These are phyloP conservation scores for Diplosoma virens DNA, from an alignment of 23 tunicate genomes.

Conservation along the genomic window DNA sequence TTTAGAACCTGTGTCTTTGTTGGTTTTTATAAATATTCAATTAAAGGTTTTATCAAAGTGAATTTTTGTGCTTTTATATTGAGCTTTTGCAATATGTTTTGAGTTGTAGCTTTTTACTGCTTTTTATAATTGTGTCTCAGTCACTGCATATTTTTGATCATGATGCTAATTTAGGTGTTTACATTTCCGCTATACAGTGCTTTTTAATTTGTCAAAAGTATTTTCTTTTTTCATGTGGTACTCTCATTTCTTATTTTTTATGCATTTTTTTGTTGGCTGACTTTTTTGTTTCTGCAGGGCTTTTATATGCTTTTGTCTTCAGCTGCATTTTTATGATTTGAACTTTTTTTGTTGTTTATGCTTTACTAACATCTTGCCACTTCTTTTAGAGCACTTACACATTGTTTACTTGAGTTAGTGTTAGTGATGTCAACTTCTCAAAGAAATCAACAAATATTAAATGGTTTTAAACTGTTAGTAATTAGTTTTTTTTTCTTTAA, in stretches of 20 bases:
- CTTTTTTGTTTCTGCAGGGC: background rate
- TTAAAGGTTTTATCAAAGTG: background rate
- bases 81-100: background rate
- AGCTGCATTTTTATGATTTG: background rate
- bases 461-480: constrained; percentile 63
- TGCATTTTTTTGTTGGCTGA: background rate
- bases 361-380: too few species aligned
- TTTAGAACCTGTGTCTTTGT: background rate
- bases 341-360: too few species aligned
- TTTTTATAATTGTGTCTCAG: background rate
- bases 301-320: background rate
- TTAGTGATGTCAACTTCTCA: background rate
- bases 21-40: background rate
- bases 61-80: background rate
- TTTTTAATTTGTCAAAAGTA: background rate
- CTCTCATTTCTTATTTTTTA: background rate
- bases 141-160: background rate
- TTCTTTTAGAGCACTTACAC: too few species aligned
- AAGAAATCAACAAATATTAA: constrained; percentile 14
- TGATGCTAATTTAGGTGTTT: constrained; percentile 2
- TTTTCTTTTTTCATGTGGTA: background rate
- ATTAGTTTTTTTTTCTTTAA: background rate
- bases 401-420: too few species aligned
- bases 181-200: background rate
- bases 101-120: background rate